These are phyloP conservation scores for Dermochelys coriacea DNA, from an alignment of 2,797 vertebrate species.

Conservation along the genomic window DNA sequence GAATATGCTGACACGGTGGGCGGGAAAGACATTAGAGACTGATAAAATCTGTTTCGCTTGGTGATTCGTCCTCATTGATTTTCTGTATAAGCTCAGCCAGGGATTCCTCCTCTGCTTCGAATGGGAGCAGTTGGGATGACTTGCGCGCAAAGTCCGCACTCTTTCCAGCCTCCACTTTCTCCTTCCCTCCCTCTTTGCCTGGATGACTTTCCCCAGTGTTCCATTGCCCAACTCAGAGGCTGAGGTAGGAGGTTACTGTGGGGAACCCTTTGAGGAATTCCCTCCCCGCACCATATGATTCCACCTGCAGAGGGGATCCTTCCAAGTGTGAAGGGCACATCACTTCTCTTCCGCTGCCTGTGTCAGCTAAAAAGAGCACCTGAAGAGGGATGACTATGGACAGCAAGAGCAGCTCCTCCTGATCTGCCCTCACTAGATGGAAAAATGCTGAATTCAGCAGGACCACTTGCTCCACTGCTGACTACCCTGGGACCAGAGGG, in stretches of 20 bases:
- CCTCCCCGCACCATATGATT: accelerated
- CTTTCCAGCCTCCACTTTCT: slow-evolving; percentile 1
- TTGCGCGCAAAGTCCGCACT: neutral
- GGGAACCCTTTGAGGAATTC: neutral
- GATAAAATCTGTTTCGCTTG: slow-evolving; percentile 66
- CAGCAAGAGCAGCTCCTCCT: neutral
- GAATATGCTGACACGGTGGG: neutral
- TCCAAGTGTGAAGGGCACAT: neutral
- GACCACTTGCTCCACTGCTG: neutral
- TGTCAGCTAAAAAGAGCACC: neutral
- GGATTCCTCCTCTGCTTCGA: slow-evolving; percentile 41
- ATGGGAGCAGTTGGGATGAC: slow-evolving; percentile 26
- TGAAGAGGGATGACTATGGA: neutral
- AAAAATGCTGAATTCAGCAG: neutral
- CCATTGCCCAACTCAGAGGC: neutral
- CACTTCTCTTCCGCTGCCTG: accelerated
- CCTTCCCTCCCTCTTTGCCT: slow-evolving; percentile 30
- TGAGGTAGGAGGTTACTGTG: neutral
- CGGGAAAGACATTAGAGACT: slow-evolving; percentile 23
- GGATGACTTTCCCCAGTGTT: neutral
- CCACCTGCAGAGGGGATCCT: neutral
- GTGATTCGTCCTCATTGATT: slow-evolving; percentile 33
- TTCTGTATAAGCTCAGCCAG: slow-evolving; percentile 37
- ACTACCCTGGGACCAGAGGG: neutral
- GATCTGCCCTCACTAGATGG: neutral